Percentiles rank a stretch among this genome's conserved stretches.
phyloP scores from a whole-genome alignment of 2,797 vertebrate genomes.

The Ara ararauna region DNA sequence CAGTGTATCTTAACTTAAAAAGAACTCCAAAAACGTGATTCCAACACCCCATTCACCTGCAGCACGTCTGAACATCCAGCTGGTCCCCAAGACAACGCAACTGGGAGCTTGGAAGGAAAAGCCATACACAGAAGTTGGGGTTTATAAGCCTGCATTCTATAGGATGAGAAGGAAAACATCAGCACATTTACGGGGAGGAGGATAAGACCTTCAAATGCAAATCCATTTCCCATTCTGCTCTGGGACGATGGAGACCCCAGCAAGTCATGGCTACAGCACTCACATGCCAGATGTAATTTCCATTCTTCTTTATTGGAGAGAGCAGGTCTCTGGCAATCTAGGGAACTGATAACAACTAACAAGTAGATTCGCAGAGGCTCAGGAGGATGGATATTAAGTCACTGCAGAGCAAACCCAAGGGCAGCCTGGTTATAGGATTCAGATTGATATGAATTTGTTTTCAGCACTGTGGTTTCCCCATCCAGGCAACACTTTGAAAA shows the following conservation, averaged over 20 bases:
- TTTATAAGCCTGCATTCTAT: not conserved
- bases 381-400: not conserved
- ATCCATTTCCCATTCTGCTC: not conserved
- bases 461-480: not conserved
- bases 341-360: not conserved
- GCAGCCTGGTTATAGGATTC: not conserved
- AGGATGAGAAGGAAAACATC: not conserved
- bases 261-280: not conserved
- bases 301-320: not conserved
- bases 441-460: not conserved
- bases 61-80: not conserved
- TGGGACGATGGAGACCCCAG: not conserved
- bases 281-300: rapidly evolving
- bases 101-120: not conserved
- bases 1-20: not conserved
- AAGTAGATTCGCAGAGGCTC: not conserved
- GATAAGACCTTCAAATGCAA: not conserved
- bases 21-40: not conserved
- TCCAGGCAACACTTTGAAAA: not conserved
- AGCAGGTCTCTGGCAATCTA: not conserved
- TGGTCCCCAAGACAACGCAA: not conserved
- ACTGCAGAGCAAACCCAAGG: not conserved
- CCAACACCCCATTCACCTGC: not conserved
- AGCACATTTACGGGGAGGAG: rapidly evolving
- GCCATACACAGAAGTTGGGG: rapidly evolving